Evolutionary conservation across 2,797 vertebrate genomes (phyloP).

Genomic region (Arnoldichthys spilopterus): DNA sequence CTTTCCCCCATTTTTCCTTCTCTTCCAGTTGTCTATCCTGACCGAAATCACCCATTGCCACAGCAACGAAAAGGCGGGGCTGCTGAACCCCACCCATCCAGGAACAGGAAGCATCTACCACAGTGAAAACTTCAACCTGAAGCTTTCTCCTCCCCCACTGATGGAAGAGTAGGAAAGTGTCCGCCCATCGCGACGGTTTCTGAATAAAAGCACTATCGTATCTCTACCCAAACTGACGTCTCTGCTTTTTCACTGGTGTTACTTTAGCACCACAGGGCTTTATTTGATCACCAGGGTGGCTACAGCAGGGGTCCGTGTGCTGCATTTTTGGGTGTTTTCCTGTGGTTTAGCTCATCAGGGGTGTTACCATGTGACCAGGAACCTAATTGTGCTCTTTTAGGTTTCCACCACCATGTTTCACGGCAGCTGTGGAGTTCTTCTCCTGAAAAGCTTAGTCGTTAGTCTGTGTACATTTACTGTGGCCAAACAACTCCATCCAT

Average conservation of each 20-base stretch:
- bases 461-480: too few species aligned
- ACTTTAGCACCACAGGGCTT: too few species aligned
- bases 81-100: constrained; percentile 73
- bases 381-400: too few species aligned
- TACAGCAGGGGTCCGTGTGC: too few species aligned
- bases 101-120: constrained; percentile 82
- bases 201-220: constrained; percentile 48
- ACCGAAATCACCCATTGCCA: constrained; percentile 83
- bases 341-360: too few species aligned
- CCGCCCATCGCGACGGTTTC: constrained; percentile 37
- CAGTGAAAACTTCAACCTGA: constrained; percentile 88
- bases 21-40: constrained; percentile 88
- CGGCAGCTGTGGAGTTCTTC: too few species aligned
- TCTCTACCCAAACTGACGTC: constrained; percentile 21
- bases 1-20: constrained; percentile 38
- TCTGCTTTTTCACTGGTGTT: background rate
- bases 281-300: too few species aligned
- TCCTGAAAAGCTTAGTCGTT: too few species aligned
- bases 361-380: too few species aligned
- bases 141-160: constrained; percentile 87
- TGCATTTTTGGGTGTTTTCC: too few species aligned
- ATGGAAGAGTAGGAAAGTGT: constrained; percentile 77
- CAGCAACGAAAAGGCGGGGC: constrained; percentile 74
- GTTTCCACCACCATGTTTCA: too few species aligned
- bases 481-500: too few species aligned